Evolutionary conservation across 2,888 invertebrate genomes (phyloP), one percentile per base, ranked within the genome.

Genomic region (Ornithoptera alexandrae): DNA sequence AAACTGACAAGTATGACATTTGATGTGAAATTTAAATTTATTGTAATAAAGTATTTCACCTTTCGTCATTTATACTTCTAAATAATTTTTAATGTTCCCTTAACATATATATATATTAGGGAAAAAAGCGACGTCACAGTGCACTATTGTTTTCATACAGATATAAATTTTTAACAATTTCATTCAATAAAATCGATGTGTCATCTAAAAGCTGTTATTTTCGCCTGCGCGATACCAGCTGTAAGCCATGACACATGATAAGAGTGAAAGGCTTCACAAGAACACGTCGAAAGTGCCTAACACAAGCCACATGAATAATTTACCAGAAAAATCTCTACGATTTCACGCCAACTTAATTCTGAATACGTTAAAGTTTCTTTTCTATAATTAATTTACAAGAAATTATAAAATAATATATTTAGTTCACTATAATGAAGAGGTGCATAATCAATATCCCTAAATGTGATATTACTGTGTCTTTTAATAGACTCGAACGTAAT

Each of bases 291-390:
- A 92, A 91, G 92, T 90, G 82, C 83, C 85, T 88, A 87, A 84
- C 86, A 86, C 87, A 84, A 86, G 87, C 86, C 83, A 90, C 89
- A 92, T 92, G 92, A 92, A 92, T 92, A 90, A 92, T 92, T 92
- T 90, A 92, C 90, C 92, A 92, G 90, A 92, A 92, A 91, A 90
- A 90, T 91, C 91, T 92, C 90, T 88, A 89, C 92, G 91, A 90
- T 92, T 92, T 92, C 91, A 90, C 92, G 85, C 83, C 81, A 84
- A 88, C 86, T 87, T 87, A 86, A 92, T 92, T 92, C 91, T 79
- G 84, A 86, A 85, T 88, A 89, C 90, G 89, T 89, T 83, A 86
- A 83, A 82, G 84, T 90, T 90, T 90, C 92, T 88, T 89, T 87
- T 92, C 87, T 82, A 84, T 88, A 88, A 88, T 87, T 88, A 85